These are phyloP conservation scores for Rhamphomyia laevipes DNA, from an alignment of 2,888 invertebrate species.

Conservation along the genomic window DNA sequence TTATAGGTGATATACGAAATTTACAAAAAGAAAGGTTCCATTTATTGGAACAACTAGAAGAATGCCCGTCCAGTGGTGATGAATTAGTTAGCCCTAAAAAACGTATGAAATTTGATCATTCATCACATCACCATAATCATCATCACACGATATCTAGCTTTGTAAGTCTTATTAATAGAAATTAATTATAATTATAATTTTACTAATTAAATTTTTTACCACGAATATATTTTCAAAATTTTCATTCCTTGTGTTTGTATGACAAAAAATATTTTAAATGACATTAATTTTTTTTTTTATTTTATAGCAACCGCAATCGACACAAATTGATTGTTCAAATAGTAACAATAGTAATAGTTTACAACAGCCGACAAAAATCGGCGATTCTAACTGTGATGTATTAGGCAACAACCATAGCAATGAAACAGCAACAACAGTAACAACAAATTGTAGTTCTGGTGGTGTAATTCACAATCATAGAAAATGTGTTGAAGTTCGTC, in stretches of 20 bases:
- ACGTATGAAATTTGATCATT: slow-evolving; percentile 49
- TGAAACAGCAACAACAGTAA: slow-evolving; percentile 13
- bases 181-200: background rate
- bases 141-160: slow-evolving; percentile 24
- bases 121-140: slow-evolving; percentile 32
- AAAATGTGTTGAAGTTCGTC: slow-evolving; percentile 40
- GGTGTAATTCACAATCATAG: slow-evolving; percentile 22
- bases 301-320: slow-evolving; percentile 6
- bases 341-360: slow-evolving; percentile 21
- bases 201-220: background rate
- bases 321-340: slow-evolving; percentile 12
- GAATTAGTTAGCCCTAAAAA: slow-evolving; percentile 55
- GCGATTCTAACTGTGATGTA: slow-evolving; percentile 38
- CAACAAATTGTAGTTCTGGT: slow-evolving; percentile 17
- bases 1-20: slow-evolving; percentile 50
- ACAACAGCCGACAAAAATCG: slow-evolving; percentile 21
- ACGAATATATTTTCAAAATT: too few relatives aligned
- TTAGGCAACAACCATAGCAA: slow-evolving; percentile 26
- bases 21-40: slow-evolving; percentile 59
- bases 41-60: slow-evolving; percentile 56
- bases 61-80: slow-evolving; percentile 58
- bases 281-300: background rate
- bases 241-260: background rate
- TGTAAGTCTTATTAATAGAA: too few relatives aligned
- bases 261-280: background rate